Evolutionary conservation across 2,797 vertebrate species (phyloP).

Genomic region (Channallabes apus): DNA sequence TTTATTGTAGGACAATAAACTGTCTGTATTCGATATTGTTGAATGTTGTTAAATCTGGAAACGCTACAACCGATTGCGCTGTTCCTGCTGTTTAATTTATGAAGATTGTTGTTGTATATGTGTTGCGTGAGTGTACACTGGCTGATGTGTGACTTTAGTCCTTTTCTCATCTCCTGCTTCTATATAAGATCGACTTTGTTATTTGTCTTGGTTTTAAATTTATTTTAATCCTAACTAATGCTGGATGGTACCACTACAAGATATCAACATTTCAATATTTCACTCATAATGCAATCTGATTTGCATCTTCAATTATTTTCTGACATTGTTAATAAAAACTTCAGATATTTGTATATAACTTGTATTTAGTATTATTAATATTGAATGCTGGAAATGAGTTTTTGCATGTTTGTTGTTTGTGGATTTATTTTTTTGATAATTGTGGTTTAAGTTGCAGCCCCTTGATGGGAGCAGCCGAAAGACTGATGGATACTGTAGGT

Average conservation of each 20-base stretch:
- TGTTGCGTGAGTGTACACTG: slow-evolving; percentile 10
- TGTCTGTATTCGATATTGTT: not conserved
- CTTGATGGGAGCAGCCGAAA: too few relatives aligned
- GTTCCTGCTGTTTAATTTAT: slow-evolving; percentile 31
- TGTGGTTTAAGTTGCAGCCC: too few relatives aligned
- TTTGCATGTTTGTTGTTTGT: not conserved
- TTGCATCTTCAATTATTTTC: not conserved
- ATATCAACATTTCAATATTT: not conserved
- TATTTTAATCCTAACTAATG: not conserved
- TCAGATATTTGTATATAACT: not conserved
- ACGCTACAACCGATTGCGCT: not conserved
- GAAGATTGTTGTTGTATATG: not conserved
- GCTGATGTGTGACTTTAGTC: slow-evolving; percentile 9
- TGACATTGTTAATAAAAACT: not conserved
- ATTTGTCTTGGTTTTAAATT: not conserved
- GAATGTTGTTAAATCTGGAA: slow-evolving; percentile 17
- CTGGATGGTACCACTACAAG: not conserved
- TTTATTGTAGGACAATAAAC: not conserved
- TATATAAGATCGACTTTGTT: not conserved
- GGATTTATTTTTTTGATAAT: too few relatives aligned
- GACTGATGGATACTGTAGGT: too few relatives aligned
- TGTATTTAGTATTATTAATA: too few relatives aligned
- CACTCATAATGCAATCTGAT: not conserved
- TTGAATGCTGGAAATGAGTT: too few relatives aligned
- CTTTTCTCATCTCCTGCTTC: not conserved